Conservation (phyloP, 2,888 invertebrate species). For the Caenorhabditis sp. region DNA sequence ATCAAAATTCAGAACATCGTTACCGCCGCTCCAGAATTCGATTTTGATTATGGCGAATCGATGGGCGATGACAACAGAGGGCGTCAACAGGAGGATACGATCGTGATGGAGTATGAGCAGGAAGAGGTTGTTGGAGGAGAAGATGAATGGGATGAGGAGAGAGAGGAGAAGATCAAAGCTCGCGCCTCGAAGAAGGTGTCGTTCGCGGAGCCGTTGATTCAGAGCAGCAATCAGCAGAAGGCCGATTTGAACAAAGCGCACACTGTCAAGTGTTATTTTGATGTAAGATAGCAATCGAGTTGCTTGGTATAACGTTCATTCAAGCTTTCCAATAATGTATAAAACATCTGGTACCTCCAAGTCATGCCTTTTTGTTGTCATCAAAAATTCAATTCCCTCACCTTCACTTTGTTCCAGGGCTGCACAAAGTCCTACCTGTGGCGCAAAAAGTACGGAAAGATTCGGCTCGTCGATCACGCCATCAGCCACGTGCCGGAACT, state of each 20-base stretch:
- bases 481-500: slow-evolving; percentile 25
- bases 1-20: too few species aligned
- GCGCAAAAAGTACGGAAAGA: slow-evolving; percentile 44
- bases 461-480: slow-evolving; percentile 47
- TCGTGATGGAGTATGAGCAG: not conserved
- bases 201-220: slow-evolving; percentile 18
- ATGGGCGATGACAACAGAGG: not conserved
- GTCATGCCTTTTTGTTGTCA: too few species aligned
- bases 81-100: not conserved
- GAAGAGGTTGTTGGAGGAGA: not conserved
- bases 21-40: not conserved
- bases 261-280: slow-evolving; percentile 26
- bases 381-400: too few species aligned
- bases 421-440: slow-evolving; percentile 32
- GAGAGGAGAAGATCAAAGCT: not conserved
- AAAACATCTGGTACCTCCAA: too few species aligned
- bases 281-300: too few species aligned
- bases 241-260: slow-evolving; percentile 7
- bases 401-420: slow-evolving; percentile 25
- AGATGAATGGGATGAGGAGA: not conserved
- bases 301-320: too few species aligned
- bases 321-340: too few species aligned
- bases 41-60: too few species aligned
- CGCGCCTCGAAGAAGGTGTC: slow-evolving; percentile 7
- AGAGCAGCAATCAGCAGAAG: not conserved